Evolutionary conservation across 2,888 invertebrate species (phyloP).

Genomic region (Carpatolechia fugitivella): DNA sequence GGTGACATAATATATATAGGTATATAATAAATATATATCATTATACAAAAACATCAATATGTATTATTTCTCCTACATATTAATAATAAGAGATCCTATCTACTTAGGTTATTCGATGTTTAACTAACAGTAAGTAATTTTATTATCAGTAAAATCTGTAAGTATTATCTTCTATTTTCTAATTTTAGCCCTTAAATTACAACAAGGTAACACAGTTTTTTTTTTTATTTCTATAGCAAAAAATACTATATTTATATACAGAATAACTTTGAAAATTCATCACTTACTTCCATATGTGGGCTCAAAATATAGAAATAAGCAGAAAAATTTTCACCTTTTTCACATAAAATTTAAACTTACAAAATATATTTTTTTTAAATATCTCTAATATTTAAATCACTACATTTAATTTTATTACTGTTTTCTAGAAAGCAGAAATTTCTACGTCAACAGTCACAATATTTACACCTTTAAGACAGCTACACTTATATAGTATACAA

Average conservation of each 20-base stretch:
- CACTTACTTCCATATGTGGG: conserved; percentile 44
- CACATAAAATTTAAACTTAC: conserved; percentile 12
- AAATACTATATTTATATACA: conserved; percentile 22
- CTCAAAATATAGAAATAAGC: conserved; percentile 46
- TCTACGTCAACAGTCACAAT: conserved; percentile 9
- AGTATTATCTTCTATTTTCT: too few species aligned
- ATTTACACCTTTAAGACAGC: conserved; percentile 6
- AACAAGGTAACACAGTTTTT: neutral
- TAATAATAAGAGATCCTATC: too few species aligned
- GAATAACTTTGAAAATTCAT: conserved; percentile 25
- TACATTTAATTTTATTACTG: neutral
- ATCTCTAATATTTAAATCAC: neutral
- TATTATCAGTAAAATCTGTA: too few species aligned
- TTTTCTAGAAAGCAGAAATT: conserved; percentile 9
- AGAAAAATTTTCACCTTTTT: conserved; percentile 25
- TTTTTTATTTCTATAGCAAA: neutral
- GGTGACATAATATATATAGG: too few species aligned
- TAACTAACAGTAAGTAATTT: too few species aligned
- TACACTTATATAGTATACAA: neutral
- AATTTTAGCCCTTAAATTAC: too few species aligned
- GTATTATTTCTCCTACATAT: too few species aligned
- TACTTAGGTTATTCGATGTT: neutral
- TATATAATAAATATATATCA: too few species aligned
- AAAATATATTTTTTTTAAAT: conserved; percentile 2
- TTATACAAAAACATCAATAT: too few species aligned